Evolutionary conservation across 2,888 invertebrate genomes (phyloP), one percentile per base, ranked within the genome.

Genomic region (Campoplex capitator): DNA sequence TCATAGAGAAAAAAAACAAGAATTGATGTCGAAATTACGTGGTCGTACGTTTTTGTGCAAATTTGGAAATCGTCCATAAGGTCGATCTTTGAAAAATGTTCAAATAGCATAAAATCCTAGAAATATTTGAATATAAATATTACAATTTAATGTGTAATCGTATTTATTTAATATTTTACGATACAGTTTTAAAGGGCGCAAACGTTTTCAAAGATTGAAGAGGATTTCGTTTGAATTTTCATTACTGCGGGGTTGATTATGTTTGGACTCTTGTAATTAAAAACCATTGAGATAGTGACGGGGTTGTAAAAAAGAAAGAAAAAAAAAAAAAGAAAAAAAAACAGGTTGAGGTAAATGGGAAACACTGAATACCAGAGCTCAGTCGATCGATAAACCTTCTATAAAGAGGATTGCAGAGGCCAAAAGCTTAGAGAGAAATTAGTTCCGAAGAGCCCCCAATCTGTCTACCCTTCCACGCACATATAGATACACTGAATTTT

Each of bases 361-460:
- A 45, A 56, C 58, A 58, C 71, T 71, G 51, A 84, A 85, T 70
- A 73, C 54, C 62, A 54, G 62, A 88, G 32, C 65, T 65, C 83
- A 56, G 65, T 80, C 68, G 65, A 84, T 88, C 65, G 76, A 84
- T 84, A 79, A 62, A 62, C 42, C 78, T 82, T 81, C 70, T 42
- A 77, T 76, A 62, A 16, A 67, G 48, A 48, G 38, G 16, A 62
- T 62, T 56, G 80, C 35, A 71, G 65, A 58, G 73, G 56, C 42
- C 51, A 70, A 71, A 54, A n/a, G 67, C 42, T 62, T 28, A 62
- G 62, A 32, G 62, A 82, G 62, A 74, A 35, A 83, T 79, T 42
- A 79, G 81, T 68, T 68, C 38, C 68, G 42, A 51, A 67, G 45
- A 84, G 51, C 78, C 75, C 9, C 67, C 79, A 83, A 85, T 86